phyloP scores from a whole-genome alignment of 2,113 vertebrate species.

The Sturnira hondurensis region DNA sequence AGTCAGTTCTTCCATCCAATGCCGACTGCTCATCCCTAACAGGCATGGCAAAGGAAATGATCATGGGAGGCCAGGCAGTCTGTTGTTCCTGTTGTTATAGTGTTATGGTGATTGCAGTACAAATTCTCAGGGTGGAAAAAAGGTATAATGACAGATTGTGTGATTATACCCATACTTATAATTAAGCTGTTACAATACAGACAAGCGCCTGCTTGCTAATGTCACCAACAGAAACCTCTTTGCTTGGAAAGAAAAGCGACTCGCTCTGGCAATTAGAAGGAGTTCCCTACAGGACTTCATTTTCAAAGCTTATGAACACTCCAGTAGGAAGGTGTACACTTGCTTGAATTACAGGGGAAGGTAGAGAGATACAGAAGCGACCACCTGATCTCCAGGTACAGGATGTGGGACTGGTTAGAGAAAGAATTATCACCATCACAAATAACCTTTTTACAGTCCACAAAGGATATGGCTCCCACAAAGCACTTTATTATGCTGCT shows the following conservation, averaged over 20 bases:
- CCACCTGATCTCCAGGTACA: slow-evolving; percentile 61
- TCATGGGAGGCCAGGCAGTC: slow-evolving; percentile 55
- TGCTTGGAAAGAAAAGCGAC: slow-evolving; percentile 72
- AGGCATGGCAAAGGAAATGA: slow-evolving; percentile 69
- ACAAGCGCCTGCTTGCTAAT: slow-evolving; percentile 69
- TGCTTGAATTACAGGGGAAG: slow-evolving; percentile 51
- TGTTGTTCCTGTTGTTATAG: slow-evolving; percentile 68
- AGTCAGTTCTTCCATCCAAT: slow-evolving; percentile 51
- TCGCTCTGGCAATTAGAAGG: slow-evolving; percentile 74
- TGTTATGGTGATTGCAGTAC: slow-evolving; percentile 65
- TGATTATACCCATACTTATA: slow-evolving; percentile 79
- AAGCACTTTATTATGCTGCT: slow-evolving; percentile 8
- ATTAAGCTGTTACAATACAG: slow-evolving; percentile 79
- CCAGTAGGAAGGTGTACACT: slow-evolving; percentile 20
- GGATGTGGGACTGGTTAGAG: slow-evolving; percentile 43
- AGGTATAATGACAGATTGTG: slow-evolving; percentile 75
- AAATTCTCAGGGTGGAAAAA: slow-evolving; percentile 66
- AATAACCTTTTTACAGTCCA: slow-evolving; percentile 20
- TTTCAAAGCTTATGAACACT: slow-evolving; percentile 51
- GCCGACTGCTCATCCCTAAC: slow-evolving; percentile 63
- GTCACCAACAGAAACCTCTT: slow-evolving; percentile 75
- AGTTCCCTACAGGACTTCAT: slow-evolving; percentile 57
- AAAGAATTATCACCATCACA: slow-evolving; percentile 45
- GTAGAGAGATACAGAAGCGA: slow-evolving; percentile 50
- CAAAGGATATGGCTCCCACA: slow-evolving; percentile 20